Conservation (phyloP, 2,113 vertebrate species). For the Lucifuga dentata region DNA sequence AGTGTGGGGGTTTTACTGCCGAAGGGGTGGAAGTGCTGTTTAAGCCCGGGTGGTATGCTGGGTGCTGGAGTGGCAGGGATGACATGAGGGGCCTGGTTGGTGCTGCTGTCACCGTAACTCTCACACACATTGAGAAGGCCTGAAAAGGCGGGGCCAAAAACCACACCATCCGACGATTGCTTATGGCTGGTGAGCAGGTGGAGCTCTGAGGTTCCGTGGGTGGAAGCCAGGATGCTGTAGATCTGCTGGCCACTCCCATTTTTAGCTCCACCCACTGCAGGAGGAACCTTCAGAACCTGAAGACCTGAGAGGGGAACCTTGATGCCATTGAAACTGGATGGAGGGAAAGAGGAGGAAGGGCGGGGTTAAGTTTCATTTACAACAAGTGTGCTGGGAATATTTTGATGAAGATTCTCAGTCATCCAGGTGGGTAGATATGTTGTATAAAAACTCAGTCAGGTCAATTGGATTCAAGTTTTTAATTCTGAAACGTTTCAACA, state of each 20-base stretch:
- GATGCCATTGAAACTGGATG: constrained; percentile 66
- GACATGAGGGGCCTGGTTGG: constrained; percentile 53
- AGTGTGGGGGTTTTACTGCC: constrained; percentile 63
- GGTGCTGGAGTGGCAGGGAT: constrained; percentile 73
- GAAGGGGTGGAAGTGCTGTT: constrained; percentile 80
- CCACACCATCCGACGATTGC: neutral
- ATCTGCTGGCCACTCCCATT: constrained; percentile 28
- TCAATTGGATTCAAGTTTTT: too few relatives aligned
- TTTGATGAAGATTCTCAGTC: too few relatives aligned
- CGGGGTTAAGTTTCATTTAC: neutral
- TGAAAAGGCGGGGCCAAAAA: constrained; percentile 65
- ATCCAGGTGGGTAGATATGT: too few relatives aligned
- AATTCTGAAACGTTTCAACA: too few relatives aligned
- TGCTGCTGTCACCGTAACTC: constrained; percentile 62
- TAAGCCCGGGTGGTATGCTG: constrained; percentile 72
- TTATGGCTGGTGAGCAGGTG: constrained; percentile 66
- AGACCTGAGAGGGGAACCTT: constrained; percentile 76
- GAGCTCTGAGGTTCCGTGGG: constrained; percentile 52
- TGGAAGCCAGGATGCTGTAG: constrained; percentile 77
- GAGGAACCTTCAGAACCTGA: constrained; percentile 60
- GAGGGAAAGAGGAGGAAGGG: constrained; percentile 3
- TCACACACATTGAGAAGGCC: constrained; percentile 81
- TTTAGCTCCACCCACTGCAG: neutral
- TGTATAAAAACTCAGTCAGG: too few relatives aligned
- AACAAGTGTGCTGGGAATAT: neutral